These are phyloP conservation scores for Scytalopus superciliaris DNA, from an alignment of 2,113 vertebrate species.

Conservation along the genomic window DNA sequence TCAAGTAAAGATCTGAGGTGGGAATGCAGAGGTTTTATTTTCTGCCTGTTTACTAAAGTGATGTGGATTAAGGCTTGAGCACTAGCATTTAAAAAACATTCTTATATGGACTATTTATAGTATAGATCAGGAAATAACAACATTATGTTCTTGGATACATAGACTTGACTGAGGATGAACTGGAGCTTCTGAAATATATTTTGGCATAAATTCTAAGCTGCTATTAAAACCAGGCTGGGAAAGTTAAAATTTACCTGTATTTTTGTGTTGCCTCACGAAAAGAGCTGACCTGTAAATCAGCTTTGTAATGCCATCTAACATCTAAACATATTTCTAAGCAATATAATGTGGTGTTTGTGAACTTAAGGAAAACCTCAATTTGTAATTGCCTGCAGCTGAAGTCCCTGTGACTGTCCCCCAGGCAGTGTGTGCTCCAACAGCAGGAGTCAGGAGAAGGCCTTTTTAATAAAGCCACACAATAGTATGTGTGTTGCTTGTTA, in stretches of 20 bases:
- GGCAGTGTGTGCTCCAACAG: background rate
- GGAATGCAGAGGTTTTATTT: background rate
- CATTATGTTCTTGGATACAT: background rate
- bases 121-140: background rate
- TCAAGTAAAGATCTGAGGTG: background rate
- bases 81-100: background rate
- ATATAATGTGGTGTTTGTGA: background rate
- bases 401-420: background rate
- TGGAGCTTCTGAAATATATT: background rate
- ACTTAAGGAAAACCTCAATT: background rate
- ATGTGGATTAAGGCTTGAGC: background rate
- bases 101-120: constrained; percentile 25
- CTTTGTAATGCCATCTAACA: background rate
- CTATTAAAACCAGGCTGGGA: background rate
- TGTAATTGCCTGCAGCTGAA: background rate
- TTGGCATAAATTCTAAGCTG: background rate
- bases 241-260: background rate
- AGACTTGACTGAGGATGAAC: background rate
- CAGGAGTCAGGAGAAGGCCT: background rate
- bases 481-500: background rate
- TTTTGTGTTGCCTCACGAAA: background rate
- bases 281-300: background rate
- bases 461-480: background rate
- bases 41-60: background rate
- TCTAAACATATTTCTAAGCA: background rate